These are phyloP conservation scores for Eutrigla gurnardus DNA, from an alignment of 2,797 vertebrate genomes.

Conservation along the genomic window DNA sequence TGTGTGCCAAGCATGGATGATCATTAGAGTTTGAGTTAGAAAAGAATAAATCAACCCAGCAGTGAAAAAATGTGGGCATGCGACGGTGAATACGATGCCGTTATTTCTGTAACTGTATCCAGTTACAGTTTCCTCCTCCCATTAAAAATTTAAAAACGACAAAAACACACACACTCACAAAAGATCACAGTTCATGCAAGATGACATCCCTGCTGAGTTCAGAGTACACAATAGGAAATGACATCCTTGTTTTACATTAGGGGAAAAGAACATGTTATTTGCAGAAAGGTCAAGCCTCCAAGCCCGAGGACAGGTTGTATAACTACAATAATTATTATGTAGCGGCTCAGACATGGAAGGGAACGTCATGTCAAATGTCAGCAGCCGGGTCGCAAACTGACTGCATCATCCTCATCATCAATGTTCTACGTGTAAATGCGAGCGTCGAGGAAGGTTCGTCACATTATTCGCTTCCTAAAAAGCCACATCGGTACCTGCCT, in stretches of 20 bases:
- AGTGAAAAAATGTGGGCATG: neutral
- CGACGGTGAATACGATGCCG: neutral
- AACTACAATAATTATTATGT: conserved; percentile 76
- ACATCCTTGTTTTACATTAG: conserved; percentile 67
- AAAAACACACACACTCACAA: conserved; percentile 7
- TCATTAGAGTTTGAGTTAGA: conserved; percentile 3
- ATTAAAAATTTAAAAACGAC: no score
- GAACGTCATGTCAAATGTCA: conserved; percentile 73
- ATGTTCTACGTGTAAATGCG: conserved; percentile 47
- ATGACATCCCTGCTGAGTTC: conserved; percentile 42
- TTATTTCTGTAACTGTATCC: neutral
- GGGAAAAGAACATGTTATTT: conserved; percentile 71
- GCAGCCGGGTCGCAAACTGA: conserved; percentile 37
- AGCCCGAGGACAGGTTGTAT: conserved; percentile 67
- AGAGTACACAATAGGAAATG: conserved; percentile 59
- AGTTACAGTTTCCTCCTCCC: neutral
- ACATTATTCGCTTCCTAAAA: conserved; percentile 19
- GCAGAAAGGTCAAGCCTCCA: conserved; percentile 72
- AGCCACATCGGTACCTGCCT: neutral
- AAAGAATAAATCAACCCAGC: neutral
- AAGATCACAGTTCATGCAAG: conserved; percentile 27
- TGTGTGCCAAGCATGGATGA: conserved; percentile 2
- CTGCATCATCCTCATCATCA: conserved; percentile 40
- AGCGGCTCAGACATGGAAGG: conserved; percentile 68
- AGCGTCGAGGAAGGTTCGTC: conserved; percentile 31